Percentiles rank a stretch among this genome's conserved stretches.
Evolutionary conservation across 2,797 vertebrate genomes (phyloP).

Genomic region (Myoxocephalus aenaeus): DNA sequence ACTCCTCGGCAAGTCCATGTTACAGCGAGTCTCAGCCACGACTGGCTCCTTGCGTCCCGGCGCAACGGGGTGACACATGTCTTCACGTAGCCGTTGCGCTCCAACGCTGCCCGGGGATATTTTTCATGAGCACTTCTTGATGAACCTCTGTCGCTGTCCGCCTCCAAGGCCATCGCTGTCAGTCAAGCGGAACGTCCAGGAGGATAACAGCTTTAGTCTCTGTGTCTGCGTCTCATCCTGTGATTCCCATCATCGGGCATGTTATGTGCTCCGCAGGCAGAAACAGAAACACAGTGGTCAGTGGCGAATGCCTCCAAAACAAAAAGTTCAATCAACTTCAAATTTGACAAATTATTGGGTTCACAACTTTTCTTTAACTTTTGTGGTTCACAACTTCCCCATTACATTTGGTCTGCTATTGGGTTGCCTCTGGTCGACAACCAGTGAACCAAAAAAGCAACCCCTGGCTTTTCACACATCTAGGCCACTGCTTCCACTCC

Average conservation of each 20-base stretch:
- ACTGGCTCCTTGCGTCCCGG: slow-evolving; percentile 65
- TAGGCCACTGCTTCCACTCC: slow-evolving; percentile 63
- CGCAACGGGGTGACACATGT: slow-evolving; percentile 73
- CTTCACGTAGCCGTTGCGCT: slow-evolving; percentile 78
- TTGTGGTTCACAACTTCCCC: slow-evolving; percentile 44
- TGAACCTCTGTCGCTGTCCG: slow-evolving; percentile 66
- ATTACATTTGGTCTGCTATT: slow-evolving; percentile 38
- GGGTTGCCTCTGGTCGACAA: slow-evolving; percentile 44
- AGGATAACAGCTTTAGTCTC: slow-evolving; percentile 22
- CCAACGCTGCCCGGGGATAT: slow-evolving; percentile 69
- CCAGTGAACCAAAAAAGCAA: slow-evolving; percentile 66
- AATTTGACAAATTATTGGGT: background rate
- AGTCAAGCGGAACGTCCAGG: slow-evolving; percentile 40
- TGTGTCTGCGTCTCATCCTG: slow-evolving; percentile 17
- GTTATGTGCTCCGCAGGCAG: slow-evolving; percentile 22
- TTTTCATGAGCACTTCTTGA: slow-evolving; percentile 72
- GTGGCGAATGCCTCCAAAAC: background rate
- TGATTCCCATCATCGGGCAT: slow-evolving; percentile 15
- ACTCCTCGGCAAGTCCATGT: slow-evolving; percentile 75
- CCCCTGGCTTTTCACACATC: slow-evolving; percentile 72
- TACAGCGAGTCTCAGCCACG: slow-evolving; percentile 73
- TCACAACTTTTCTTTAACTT: slow-evolving; percentile 50
- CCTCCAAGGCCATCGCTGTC: slow-evolving; percentile 73
- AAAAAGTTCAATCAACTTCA: slow-evolving; percentile 16
- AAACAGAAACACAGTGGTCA: slow-evolving; percentile 4